These are phyloP conservation scores for Mythimna lalbum DNA, from an alignment of 2,888 invertebrate genomes.

Conservation along the genomic window DNA sequence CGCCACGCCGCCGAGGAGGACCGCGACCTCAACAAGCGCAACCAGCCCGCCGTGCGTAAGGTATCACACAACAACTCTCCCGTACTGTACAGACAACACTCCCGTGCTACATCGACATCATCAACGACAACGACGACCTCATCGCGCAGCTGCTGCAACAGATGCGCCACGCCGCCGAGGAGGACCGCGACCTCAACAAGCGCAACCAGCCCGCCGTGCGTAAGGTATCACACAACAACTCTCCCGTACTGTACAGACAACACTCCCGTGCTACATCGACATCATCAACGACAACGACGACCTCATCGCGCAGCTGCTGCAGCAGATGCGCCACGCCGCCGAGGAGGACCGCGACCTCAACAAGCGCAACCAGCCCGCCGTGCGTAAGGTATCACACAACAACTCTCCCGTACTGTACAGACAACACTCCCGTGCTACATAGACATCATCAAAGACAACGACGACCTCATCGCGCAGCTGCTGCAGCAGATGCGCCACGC, in stretches of 20 bases:
- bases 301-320: slow-evolving; percentile 59
- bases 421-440: neutral
- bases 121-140: too few species aligned
- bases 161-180: slow-evolving; percentile 98
- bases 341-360: slow-evolving; percentile 98
- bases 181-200: slow-evolving; percentile 97
- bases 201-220: slow-evolving; percentile 96
- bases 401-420: neutral
- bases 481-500: slow-evolving; percentile 95
- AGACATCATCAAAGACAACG: too few species aligned
- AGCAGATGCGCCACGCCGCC: slow-evolving; percentile 97
- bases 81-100: neutral
- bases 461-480: too few species aligned
- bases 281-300: too few species aligned
- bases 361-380: slow-evolving; percentile 95
- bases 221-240: slow-evolving; percentile 90
- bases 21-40: slow-evolving; percentile 95
- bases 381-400: slow-evolving; percentile 93
- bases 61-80: slow-evolving; percentile 73
- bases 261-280: neutral
- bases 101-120: neutral
- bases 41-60: slow-evolving; percentile 97
- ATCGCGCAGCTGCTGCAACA: slow-evolving; percentile 85
- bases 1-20: slow-evolving; percentile 98
- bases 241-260: neutral